Percentiles rank a stretch among this genome's conserved stretches.
phyloP scores from a whole-genome alignment of 2,888 invertebrate species.

The Dasysyrphus tricinctus region DNA sequence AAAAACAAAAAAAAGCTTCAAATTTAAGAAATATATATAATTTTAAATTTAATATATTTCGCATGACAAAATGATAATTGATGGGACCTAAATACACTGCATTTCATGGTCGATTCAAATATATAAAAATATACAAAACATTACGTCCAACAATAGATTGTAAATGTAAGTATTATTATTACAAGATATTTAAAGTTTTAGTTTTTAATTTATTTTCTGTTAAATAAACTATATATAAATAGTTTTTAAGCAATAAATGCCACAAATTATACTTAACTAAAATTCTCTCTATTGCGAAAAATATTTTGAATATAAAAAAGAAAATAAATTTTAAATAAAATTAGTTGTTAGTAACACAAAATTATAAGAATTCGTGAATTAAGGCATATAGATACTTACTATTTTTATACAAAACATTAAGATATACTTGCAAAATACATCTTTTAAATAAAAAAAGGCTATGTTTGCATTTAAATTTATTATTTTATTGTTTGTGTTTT shows the following conservation, averaged over 20 bases:
- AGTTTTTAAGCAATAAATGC: conserved; percentile 66
- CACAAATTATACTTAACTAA: conserved; percentile 43
- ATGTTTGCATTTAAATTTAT: conserved; percentile 60
- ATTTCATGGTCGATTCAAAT: conserved; percentile 76
- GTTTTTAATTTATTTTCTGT: conserved; percentile 40
- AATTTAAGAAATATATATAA: conserved; percentile 71
- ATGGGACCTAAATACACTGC: conserved; percentile 76
- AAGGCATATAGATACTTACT: conserved; percentile 47
- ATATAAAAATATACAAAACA: conserved; percentile 68
- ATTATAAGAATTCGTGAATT: conserved; percentile 22
- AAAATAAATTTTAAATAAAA: conserved; percentile 32
- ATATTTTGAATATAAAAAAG: conserved; percentile 36
- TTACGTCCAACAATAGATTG: conserved; percentile 77
- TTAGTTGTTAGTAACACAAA: conserved; percentile 44
- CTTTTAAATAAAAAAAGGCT: conserved; percentile 42
- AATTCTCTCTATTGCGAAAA: conserved; percentile 16
- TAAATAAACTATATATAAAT: conserved; percentile 33
- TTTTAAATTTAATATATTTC: conserved; percentile 76
- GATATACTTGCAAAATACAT: conserved; percentile 51
- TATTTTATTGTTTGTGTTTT: conserved; percentile 38
- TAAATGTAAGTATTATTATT: conserved; percentile 78
- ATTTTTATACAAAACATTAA: conserved; percentile 33
- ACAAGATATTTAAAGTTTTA: conserved; percentile 54
- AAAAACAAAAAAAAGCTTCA: conserved; percentile 33
- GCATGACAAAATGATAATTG: conserved; percentile 77